Base-by-base conservation (phyloP, 1,140 invertebrate species). In the Apis mellifera region DNA sequence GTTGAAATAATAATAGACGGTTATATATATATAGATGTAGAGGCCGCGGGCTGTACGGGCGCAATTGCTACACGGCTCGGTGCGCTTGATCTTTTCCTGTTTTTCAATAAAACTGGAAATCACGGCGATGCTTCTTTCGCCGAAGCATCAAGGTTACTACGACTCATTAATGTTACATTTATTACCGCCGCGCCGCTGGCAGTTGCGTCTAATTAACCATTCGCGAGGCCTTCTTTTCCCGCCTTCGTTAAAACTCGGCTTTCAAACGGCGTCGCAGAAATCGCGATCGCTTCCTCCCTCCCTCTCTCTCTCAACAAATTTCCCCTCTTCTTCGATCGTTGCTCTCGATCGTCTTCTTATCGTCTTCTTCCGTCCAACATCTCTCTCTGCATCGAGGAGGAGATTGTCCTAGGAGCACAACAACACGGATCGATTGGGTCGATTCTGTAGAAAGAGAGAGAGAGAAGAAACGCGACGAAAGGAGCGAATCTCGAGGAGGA, bases 161-260 rank as follows among this genome's bases (percentile, higher is more conserved):
- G 68, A 81, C 76, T 86, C 77, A 77, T 86, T 76, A 84, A 79
- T 78, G 76, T 86, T 87, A 79, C 70, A 87, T 87, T 87, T 86
- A 87, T 87, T 86, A 84, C 66, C 84, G 26, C 66, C 84, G 26
- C 26, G 70, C 26, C 21, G 68, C 77, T 42, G 17, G 23, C 50
- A 57, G 65, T 64, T 26, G 65, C 32, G 57, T 78, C 81, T 71
- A 82, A 82, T 82, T 82, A 82, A 78, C 75, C 71, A 82, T 82
- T 82, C 81, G 65, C 59, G 57, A 57, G 48, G 42, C 79, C 79
- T 68, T 60, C 73, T 74, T 69, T 42, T 69, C 79, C 64, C 71
- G 71, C 54, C 79, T 82, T 82, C 79, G 79, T 81, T 81, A 81
- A 66, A 42, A 42, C 32, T 7, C 64, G 72, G 32, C 79, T 82